Evolutionary conservation across 2,113 vertebrate species (phyloP).

Genomic region (Vulpes vulpes): DNA sequence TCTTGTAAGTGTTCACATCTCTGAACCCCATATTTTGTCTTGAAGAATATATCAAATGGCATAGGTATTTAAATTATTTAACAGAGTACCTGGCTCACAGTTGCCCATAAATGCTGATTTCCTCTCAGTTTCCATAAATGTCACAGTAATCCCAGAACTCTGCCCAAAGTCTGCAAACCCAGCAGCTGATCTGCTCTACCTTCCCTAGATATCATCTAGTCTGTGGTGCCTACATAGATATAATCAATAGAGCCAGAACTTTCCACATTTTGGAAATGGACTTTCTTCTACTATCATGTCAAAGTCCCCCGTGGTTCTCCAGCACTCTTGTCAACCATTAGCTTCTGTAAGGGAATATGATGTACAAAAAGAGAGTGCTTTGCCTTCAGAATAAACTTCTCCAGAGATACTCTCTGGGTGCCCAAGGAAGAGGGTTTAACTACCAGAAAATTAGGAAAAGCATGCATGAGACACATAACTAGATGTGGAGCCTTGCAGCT

Average conservation of each 20-base stretch:
- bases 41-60: not conserved
- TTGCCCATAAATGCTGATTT: not conserved
- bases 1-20: not conserved
- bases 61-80: not conserved
- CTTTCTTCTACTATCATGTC: not conserved
- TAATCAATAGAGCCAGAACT: not conserved
- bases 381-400: not conserved
- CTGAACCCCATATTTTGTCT: not conserved
- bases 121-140: not conserved
- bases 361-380: not conserved
- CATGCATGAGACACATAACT: not conserved
- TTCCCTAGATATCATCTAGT: not conserved
- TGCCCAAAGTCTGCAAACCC: not conserved
- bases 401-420: not conserved
- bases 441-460: not conserved
- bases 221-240: too few species aligned
- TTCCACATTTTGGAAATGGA: not conserved
- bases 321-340: not conserved
- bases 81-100: not conserved
- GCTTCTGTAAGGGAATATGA: not conserved
- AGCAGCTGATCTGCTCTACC: not conserved
- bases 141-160: not conserved
- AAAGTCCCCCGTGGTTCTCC: not conserved
- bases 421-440: not conserved
- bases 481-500: not conserved